Conservation (phyloP, 2,797 vertebrate species). For the Silurus aristotelis region DNA sequence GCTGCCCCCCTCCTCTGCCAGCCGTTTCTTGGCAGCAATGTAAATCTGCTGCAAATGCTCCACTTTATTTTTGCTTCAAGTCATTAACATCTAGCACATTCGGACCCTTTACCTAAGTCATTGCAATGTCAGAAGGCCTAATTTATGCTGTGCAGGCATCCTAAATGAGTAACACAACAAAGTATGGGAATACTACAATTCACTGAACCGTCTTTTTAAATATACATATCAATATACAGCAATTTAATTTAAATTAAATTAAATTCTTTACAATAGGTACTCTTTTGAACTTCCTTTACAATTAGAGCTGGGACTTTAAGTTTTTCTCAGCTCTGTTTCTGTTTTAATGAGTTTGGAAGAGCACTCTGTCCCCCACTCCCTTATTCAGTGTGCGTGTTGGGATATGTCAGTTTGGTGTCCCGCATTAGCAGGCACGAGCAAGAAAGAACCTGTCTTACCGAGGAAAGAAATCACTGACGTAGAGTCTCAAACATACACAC, state of each 20-base stretch:
- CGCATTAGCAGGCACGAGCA: constrained; percentile 64
- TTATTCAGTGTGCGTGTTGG: constrained; percentile 65
- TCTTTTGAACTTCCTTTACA: not conserved
- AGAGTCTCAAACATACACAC: constrained; percentile 23
- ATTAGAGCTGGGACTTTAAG: not conserved
- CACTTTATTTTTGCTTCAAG: constrained; percentile 22
- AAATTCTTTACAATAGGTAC: too few species aligned
- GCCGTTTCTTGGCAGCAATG: constrained; percentile 28
- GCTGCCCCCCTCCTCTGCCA: not conserved
- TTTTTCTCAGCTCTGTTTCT: not conserved
- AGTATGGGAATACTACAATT: too few species aligned
- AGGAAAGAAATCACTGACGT: constrained; percentile 34
- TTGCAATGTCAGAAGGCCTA: not conserved
- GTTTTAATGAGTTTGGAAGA: constrained; percentile 54
- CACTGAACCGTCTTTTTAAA: not conserved
- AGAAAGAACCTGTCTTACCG: constrained; percentile 74
- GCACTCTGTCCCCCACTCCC: constrained; percentile 50
- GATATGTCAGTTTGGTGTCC: constrained; percentile 70
- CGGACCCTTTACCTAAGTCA: not conserved
- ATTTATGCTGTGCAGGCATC: not conserved
- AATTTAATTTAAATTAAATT: too few species aligned
- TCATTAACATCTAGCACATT: constrained; percentile 1
- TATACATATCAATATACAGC: not conserved
- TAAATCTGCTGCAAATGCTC: constrained; percentile 33
- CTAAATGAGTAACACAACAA: not conserved